Base-by-base conservation (phyloP, 2,888 invertebrate species). In the Stenodema calcarata region DNA sequence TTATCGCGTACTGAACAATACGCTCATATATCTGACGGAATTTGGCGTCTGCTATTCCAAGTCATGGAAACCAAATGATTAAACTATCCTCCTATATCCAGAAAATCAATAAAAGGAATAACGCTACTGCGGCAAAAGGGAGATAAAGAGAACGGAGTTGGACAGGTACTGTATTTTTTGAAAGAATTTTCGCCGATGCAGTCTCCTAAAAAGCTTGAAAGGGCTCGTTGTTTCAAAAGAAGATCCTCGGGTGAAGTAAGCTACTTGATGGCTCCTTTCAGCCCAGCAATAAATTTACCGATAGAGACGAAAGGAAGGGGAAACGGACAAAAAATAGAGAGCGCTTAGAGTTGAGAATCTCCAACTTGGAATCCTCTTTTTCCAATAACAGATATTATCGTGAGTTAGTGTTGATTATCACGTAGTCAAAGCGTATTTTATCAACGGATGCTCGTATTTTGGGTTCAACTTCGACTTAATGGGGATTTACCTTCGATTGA, bases 201-300 rank as follows among this genome's bases (percentile, higher is more conserved):
- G 62, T 62, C 18, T 62, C 62, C 62, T 62, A 23, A 62, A 62
- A 27, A 62, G 62, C 23, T 9, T 9, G 62, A 62, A 23, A 50
- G 50, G 50, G 23, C 23, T 62, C 62, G 62, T 62, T 62, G 62
- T 62, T 62, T 62, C 62, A 62, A 62, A 62, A 62, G 62, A 62
- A 62, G 62, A 62, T 62, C 62, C 62, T 62, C 18, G 18, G 62
- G 62, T 62, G 62, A 62, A 62, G 62, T 62, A 62, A 62, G 62
- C 62, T 73, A 73, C 35, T 73, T 73, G 73, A 73, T 73, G 73
- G 73, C 14, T 73, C 35, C 73, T 73, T 73, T 73, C 73, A 73
- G 30, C 73, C 14, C 73, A 4, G 35, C 73, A 73, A 73, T 73
- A 73, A 73, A 73, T 73, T 73, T 18, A 73, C 73, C 35, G 35